Conservation (phyloP, 2,888 invertebrate genomes). For the Lamellibrachia satsuma region DNA sequence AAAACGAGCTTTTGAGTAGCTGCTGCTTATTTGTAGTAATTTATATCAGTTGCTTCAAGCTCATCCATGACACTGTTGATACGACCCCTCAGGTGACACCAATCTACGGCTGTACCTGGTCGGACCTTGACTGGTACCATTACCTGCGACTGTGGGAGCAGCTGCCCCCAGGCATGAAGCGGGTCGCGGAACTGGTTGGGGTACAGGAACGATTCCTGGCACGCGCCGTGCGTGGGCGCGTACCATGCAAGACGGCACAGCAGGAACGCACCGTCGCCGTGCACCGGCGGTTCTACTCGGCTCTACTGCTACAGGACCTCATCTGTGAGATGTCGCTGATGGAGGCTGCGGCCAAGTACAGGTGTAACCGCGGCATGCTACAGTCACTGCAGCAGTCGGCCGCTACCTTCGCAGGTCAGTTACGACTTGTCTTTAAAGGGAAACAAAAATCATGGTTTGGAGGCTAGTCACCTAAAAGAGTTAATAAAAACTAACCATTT, state of each 20-base stretch:
- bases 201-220: constrained; percentile 84
- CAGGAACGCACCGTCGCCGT: constrained; percentile 47
- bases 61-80: neutral
- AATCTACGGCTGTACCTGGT: constrained; percentile 75
- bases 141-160: constrained; percentile 83
- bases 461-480: too few species aligned
- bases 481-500: too few species aligned
- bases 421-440: neutral
- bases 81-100: constrained; percentile 79
- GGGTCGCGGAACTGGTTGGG: constrained; percentile 88
- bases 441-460: neutral
- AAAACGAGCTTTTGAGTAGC: neutral
- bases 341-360: constrained; percentile 78
- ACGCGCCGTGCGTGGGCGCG: constrained; percentile 66
- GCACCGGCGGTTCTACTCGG: constrained; percentile 70
- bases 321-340: constrained; percentile 87
- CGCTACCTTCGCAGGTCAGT: constrained; percentile 87
- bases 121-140: constrained; percentile 78
- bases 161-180: constrained; percentile 80
- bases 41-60: neutral
- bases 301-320: constrained; percentile 90
- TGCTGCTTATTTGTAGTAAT: neutral
- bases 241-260: constrained; percentile 30
- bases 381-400: constrained; percentile 94
- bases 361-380: constrained; percentile 82